Percentiles rank a stretch among this genome's conserved stretches.
These are phyloP conservation scores for Phalera bucephala DNA, from an alignment of 2,888 invertebrate species.

Conservation along the genomic window DNA sequence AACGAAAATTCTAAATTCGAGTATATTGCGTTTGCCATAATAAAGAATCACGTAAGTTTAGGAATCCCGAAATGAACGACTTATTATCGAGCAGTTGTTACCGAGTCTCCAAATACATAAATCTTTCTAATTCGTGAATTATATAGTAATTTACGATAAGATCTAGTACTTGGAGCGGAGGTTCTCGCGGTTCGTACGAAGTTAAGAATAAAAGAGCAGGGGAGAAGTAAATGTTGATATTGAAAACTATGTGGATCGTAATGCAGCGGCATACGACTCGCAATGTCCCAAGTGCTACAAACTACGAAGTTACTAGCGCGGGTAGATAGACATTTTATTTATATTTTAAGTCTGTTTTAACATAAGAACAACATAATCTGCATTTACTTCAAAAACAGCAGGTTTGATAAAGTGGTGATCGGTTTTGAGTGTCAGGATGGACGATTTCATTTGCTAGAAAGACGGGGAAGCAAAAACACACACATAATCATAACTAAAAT, in stretches of 20 bases:
- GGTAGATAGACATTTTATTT: slow-evolving; percentile 26
- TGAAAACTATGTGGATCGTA: slow-evolving; percentile 35
- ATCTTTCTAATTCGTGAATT: slow-evolving; percentile 1
- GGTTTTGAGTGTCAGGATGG: slow-evolving; percentile 70
- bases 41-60: slow-evolving; percentile 24
- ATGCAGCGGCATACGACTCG: slow-evolving; percentile 30
- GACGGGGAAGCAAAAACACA: slow-evolving; percentile 74
- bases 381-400: slow-evolving; percentile 68
- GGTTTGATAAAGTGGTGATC: slow-evolving; percentile 55
- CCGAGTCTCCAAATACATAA: slow-evolving; percentile 21
- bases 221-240: slow-evolving; percentile 62
- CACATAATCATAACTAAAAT: slow-evolving; percentile 42
- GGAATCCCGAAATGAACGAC: slow-evolving; percentile 8
- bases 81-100: slow-evolving; percentile 6
- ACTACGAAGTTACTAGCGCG: slow-evolving; percentile 11
- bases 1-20: neutral
- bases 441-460: slow-evolving; percentile 69
- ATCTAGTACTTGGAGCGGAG: slow-evolving; percentile 25
- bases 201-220: slow-evolving; percentile 29
- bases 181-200: slow-evolving; percentile 33
- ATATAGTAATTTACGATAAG: slow-evolving; percentile 14
- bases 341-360: slow-evolving; percentile 29
- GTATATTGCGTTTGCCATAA: too few relatives aligned
- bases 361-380: slow-evolving; percentile 36
- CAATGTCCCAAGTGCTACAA: slow-evolving; percentile 19